phyloP scores from a whole-genome alignment of 1,140 invertebrate genomes.

The Penaeus vannamei region DNA sequence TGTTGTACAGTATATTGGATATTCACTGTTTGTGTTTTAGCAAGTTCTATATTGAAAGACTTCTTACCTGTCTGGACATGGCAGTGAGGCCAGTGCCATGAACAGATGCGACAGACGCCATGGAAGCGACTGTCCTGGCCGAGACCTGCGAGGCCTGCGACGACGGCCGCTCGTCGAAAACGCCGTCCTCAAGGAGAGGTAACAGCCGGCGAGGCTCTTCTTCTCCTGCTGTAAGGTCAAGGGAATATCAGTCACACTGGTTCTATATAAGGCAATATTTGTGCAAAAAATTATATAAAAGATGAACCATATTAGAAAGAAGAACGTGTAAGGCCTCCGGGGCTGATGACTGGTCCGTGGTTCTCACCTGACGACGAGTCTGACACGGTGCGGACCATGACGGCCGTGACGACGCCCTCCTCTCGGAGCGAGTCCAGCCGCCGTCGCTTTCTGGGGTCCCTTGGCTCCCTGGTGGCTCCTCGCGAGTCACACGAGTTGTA shows the following conservation, averaged over 20 bases:
- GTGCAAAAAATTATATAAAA: too few relatives aligned
- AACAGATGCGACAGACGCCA: slow-evolving; percentile 31
- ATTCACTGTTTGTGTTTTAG: background rate
- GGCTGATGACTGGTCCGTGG: too few relatives aligned
- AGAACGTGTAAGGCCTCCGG: too few relatives aligned
- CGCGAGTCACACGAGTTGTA: background rate
- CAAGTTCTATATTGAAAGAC: background rate
- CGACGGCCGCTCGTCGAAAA: slow-evolving; percentile 52
- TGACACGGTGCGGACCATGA: slow-evolving; percentile 54
- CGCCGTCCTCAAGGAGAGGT: slow-evolving; percentile 60
- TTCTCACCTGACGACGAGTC: slow-evolving; percentile 56
- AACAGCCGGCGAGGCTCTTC: slow-evolving; percentile 51
- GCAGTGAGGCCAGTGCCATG: slow-evolving; percentile 43
- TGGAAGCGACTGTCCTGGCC: slow-evolving; percentile 24
- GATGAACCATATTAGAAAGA: too few relatives aligned
- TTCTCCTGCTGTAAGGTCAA: slow-evolving; percentile 27
- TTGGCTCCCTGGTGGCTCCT: background rate
- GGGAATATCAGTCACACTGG: background rate
- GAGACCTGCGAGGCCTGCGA: slow-evolving; percentile 57
- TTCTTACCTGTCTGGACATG: slow-evolving; percentile 20
- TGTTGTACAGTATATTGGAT: too few relatives aligned
- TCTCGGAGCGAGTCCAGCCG: slow-evolving; percentile 16
- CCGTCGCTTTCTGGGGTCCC: slow-evolving; percentile 21
- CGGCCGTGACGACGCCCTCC: slow-evolving; percentile 54
- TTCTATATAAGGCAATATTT: too few relatives aligned